Base-by-base conservation (phyloP, 2,888 invertebrate genomes). In the Nezara viridula region DNA sequence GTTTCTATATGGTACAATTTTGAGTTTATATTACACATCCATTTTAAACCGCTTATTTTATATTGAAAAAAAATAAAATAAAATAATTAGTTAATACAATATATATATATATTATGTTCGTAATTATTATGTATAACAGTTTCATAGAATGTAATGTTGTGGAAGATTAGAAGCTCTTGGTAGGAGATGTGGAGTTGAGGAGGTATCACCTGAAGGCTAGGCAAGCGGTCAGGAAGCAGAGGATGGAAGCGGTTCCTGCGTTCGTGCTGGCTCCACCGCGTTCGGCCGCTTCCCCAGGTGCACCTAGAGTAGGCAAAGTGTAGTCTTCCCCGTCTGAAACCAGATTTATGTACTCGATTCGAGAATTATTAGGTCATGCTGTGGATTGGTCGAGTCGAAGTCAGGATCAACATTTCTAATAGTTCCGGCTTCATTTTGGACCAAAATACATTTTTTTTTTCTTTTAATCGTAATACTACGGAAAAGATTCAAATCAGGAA, bases 291-390 rank as follows among this genome's bases (percentile, higher is more conserved):
- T 89, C 81, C n/a, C 85, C 88, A 24, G 90, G 90, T 32, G 90
- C 90, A 86, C 90, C 90, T 89, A 89, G 86, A 37, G 90, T 89
- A 66, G 90, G 90, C 85, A 90, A 55, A 47, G 86, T 90, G 90
- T 90, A 90, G 86, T 90, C 90, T 60, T 90, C 89, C 37, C 90
- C 90, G 37, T 90, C 90, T 90, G 90, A 40, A 86, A 89, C 21
- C 44, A 81, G n/a, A 81, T 24, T 40, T 44, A 44, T 81, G 66
- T 73, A 73, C 9, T 73, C 66, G 19, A 37, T 32, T 73, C 66
- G 66, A 37, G 32, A 73, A 73, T 4, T 32, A 21, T 37, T 2
- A 6, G 6, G 2, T 37, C 2, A 6, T 16, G 2, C 37, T 73
- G 0, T 73, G 66, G 66, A 73, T 73, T 73, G 66, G 37, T 19